A percentile compares a stretch with the other conserved stretches of the same genome.
phyloP scores from a whole-genome alignment of 2,797 vertebrate genomes.

The Merluccius polli region DNA sequence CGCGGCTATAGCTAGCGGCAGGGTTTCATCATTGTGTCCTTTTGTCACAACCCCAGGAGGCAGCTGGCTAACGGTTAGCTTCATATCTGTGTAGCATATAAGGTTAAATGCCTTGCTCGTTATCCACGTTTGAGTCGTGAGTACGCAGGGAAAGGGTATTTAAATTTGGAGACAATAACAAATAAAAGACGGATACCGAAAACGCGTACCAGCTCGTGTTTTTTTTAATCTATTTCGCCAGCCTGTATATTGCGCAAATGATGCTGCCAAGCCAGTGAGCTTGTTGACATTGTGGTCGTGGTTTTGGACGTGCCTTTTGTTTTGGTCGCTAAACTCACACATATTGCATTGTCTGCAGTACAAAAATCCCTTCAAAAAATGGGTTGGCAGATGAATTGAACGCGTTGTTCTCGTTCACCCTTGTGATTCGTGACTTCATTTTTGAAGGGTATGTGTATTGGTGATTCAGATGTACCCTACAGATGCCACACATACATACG shows the following conservation, averaged over 20 bases:
- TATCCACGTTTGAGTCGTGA: conserved; percentile 62
- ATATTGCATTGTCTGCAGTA: not conserved
- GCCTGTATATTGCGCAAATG: not conserved
- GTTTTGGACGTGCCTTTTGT: not conserved
- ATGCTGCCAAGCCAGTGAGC: not conserved
- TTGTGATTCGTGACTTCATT: not conserved
- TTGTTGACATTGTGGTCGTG: not conserved
- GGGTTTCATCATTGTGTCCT: conserved; percentile 42
- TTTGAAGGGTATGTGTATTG: not conserved
- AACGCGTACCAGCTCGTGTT: too few species aligned
- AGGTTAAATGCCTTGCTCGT: conserved; percentile 33
- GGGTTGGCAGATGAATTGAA: not conserved
- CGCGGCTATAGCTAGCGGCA: not conserved
- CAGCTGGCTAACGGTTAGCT: conserved; percentile 59
- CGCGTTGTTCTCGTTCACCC: not conserved
- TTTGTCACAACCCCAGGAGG: conserved; percentile 35
- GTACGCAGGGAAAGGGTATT: conserved; percentile 35
- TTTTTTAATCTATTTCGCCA: not conserved
- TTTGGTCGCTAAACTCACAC: not conserved
- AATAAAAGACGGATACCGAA: not conserved
- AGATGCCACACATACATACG: not conserved
- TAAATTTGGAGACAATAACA: conserved; percentile 29
- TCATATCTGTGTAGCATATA: conserved; percentile 4
- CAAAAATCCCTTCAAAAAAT: not conserved
- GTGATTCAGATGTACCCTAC: not conserved